Percentiles rank a stretch among this genome's conserved stretches.
These are phyloP conservation scores for Cremastinae sp. DNA, from an alignment of 2,888 invertebrate genomes.

Conservation along the genomic window DNA sequence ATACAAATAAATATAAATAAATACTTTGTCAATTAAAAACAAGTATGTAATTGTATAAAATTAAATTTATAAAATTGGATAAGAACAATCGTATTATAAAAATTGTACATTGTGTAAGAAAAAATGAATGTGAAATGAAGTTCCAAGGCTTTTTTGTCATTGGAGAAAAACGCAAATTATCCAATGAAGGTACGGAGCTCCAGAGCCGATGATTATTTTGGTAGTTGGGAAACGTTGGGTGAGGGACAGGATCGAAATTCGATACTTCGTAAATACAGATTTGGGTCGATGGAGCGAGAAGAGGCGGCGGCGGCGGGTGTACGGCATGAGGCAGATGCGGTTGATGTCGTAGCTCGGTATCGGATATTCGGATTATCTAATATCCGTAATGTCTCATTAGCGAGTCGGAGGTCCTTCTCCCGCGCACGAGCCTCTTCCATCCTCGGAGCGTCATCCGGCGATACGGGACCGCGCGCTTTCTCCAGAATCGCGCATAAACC, in stretches of 20 bases:
- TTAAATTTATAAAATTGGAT: too few species aligned
- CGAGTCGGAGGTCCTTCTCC: slow-evolving; percentile 45
- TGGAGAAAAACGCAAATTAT: too few species aligned
- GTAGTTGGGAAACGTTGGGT: background rate
- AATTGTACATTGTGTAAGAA: too few species aligned
- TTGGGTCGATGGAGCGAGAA: slow-evolving; percentile 34
- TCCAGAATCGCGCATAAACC: background rate
- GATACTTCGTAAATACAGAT: slow-evolving; percentile 34
- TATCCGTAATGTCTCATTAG: slow-evolving; percentile 61
- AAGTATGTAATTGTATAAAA: too few species aligned
- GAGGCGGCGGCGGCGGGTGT: slow-evolving; percentile 26
- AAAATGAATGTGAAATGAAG: too few species aligned
- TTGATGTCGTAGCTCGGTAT: slow-evolving; percentile 47
- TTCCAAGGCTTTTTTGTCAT: too few species aligned
- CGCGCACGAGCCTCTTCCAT: slow-evolving; percentile 28
- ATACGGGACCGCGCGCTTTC: slow-evolving; percentile 22
- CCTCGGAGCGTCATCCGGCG: slow-evolving; percentile 14
- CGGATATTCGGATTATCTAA: slow-evolving; percentile 59
- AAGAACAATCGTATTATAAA: too few species aligned
- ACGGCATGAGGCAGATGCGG: slow-evolving; percentile 43
- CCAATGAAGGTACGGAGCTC: too few species aligned
- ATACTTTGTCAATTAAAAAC: too few species aligned
- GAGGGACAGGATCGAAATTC: background rate
- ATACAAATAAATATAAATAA: too few species aligned
- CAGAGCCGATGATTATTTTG: too few species aligned